Evolutionary conservation across 2,113 vertebrate genomes (phyloP).

Genomic region (Calyptommatus sinebrachiatus): DNA sequence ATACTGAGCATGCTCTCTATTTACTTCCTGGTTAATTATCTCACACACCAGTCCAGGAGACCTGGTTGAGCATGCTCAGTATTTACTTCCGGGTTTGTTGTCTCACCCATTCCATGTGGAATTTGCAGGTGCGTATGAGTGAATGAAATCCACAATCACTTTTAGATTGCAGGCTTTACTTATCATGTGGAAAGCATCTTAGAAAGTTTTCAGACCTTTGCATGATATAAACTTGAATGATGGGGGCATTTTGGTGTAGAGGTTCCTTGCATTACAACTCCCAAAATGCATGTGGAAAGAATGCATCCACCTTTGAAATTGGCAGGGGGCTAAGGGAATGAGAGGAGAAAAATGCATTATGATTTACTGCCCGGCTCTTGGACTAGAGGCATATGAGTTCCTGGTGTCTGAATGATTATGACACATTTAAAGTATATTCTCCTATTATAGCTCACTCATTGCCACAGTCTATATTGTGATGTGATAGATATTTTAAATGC

Average conservation of each 20-base stretch:
- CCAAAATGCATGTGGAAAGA: slow-evolving; percentile 62
- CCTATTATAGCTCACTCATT: slow-evolving; percentile 71
- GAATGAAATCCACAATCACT: too few relatives aligned
- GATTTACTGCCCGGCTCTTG: slow-evolving; percentile 59
- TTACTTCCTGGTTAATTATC: too few relatives aligned
- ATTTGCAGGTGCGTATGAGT: too few relatives aligned
- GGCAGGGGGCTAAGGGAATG: background rate
- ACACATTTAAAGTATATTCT: slow-evolving; percentile 72
- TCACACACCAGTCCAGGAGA: too few relatives aligned
- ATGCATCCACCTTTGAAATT: slow-evolving; percentile 58
- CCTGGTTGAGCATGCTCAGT: too few relatives aligned
- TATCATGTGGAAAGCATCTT: too few relatives aligned
- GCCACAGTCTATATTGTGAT: slow-evolving; percentile 67
- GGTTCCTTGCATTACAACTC: slow-evolving; percentile 64
- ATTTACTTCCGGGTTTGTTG: too few relatives aligned
- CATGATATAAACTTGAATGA: slow-evolving; percentile 52
- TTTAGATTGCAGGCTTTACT: too few relatives aligned
- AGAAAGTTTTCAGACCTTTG: too few relatives aligned
- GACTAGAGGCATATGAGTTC: slow-evolving; percentile 62
- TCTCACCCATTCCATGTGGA: too few relatives aligned
- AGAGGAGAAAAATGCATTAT: slow-evolving; percentile 44
- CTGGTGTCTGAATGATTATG: slow-evolving; percentile 67
- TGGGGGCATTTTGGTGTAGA: slow-evolving; percentile 50
- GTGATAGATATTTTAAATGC: slow-evolving; percentile 72
- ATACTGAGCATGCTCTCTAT: too few relatives aligned